Evolutionary conservation across 92 coral and sea anemone genomes (phyloP).

Genomic region (Paramuricea clavata): DNA sequence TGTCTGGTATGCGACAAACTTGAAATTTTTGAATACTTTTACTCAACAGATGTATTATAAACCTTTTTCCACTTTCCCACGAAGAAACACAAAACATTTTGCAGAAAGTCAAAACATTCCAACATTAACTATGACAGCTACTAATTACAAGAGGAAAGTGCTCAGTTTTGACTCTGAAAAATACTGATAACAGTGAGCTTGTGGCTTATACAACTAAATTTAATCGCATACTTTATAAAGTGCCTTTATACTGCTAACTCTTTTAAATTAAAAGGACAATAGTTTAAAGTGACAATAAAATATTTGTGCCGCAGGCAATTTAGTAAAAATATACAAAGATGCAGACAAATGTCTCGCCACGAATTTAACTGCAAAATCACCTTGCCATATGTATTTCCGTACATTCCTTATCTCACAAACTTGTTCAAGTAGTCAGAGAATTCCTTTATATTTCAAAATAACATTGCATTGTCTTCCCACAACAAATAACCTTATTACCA

Average conservation of each 20-base stretch:
- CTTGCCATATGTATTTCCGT: conserved; percentile 21
- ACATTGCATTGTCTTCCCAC: no score
- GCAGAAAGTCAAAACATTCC: neutral
- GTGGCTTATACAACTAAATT: neutral
- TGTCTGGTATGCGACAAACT: neutral
- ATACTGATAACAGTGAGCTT: neutral
- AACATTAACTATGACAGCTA: neutral
- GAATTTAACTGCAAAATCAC: conserved; percentile 13
- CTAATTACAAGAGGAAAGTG: neutral
- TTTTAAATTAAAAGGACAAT: conserved; percentile 34
- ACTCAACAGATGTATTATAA: no score
- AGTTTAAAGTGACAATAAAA: conserved; percentile 32
- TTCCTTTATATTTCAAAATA: no score
- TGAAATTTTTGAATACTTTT: neutral
- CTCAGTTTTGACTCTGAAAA: neutral
- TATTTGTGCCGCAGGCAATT: conserved; percentile 41
- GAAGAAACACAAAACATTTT: neutral
- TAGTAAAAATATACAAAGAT: conserved; percentile 23
- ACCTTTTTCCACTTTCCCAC: neutral
- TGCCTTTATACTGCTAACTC: neutral
- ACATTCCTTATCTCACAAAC: neutral
- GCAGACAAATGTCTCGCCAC: conserved; percentile 45
- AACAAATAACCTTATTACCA: neutral
- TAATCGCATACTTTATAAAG: neutral
- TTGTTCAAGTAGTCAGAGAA: no score